A percentile compares a stretch with the other conserved stretches of the same genome.
Conservation (phyloP, 2,797 vertebrate genomes). For the Sylvilagus floridanus region DNA sequence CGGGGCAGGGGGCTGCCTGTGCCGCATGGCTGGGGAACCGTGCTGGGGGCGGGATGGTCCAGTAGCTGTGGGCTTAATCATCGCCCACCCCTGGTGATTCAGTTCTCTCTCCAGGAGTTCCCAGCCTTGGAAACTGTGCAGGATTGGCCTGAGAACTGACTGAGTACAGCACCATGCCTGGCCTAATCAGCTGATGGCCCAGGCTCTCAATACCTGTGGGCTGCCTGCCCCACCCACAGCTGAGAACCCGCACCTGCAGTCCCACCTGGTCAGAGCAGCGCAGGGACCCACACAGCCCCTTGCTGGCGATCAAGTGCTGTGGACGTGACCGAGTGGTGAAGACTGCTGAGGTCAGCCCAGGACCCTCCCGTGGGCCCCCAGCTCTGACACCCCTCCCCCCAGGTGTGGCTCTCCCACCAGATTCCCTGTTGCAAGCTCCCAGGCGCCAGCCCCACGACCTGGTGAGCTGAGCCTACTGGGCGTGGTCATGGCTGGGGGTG, state of each 20-base stretch:
- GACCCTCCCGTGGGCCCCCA: too few relatives aligned
- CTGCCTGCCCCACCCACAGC: neutral
- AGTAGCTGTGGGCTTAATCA: neutral
- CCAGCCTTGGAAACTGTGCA: neutral
- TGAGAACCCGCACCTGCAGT: neutral
- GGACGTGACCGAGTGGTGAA: neutral
- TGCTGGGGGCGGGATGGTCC: neutral
- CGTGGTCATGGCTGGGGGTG: neutral
- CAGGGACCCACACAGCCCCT: neutral
- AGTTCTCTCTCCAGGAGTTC: rapidly evolving
- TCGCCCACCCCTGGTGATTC: rapidly evolving
- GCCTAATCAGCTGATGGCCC: neutral
- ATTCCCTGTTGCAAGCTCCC: too few relatives aligned
- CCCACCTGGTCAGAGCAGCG: neutral
- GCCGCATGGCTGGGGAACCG: neutral
- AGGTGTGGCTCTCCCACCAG: too few relatives aligned
- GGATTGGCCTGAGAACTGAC: neutral
- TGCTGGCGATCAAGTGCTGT: neutral
- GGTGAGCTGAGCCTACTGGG: neutral
- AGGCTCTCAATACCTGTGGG: neutral
- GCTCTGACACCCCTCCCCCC: too few relatives aligned
- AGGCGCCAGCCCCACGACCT: neutral
- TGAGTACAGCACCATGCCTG: neutral
- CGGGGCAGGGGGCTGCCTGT: neutral
- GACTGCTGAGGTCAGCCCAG: neutral